These are phyloP conservation scores for Sitta europaea DNA, from an alignment of 2,113 vertebrate genomes.

Conservation along the genomic window DNA sequence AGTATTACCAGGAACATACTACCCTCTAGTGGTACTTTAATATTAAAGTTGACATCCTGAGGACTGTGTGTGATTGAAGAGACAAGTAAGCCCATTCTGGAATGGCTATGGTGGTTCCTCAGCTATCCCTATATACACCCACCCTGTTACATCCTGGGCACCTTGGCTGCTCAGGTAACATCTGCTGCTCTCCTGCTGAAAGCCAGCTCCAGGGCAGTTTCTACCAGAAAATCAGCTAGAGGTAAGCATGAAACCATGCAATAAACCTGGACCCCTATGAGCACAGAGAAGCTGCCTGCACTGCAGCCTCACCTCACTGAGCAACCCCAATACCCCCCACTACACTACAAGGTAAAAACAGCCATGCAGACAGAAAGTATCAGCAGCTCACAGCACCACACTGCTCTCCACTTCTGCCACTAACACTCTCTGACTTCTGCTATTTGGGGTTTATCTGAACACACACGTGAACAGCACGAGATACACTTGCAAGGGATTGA, in stretches of 20 bases:
- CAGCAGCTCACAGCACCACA: background rate
- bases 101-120: background rate
- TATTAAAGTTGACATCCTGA: background rate
- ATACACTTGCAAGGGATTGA: background rate
- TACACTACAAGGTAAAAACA: background rate
- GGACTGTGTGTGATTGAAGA: background rate
- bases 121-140: background rate
- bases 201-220: background rate
- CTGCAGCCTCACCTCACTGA: background rate
- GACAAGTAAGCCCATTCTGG: background rate
- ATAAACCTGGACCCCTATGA: background rate
- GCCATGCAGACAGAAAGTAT: background rate
- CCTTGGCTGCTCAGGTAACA: background rate
- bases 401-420: background rate
- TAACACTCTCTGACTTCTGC: background rate
- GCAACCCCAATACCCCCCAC: accelerated
- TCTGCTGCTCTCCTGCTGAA: background rate
- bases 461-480: accelerated
- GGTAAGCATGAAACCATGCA: background rate
- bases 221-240: background rate
- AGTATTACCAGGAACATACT: background rate
- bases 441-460: background rate
- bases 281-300: accelerated
- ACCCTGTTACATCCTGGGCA: accelerated
- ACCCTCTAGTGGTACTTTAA: slow-evolving; percentile 61